phyloP scores from a whole-genome alignment of 2,797 vertebrate species.

The Macroramphosus scolopax region DNA sequence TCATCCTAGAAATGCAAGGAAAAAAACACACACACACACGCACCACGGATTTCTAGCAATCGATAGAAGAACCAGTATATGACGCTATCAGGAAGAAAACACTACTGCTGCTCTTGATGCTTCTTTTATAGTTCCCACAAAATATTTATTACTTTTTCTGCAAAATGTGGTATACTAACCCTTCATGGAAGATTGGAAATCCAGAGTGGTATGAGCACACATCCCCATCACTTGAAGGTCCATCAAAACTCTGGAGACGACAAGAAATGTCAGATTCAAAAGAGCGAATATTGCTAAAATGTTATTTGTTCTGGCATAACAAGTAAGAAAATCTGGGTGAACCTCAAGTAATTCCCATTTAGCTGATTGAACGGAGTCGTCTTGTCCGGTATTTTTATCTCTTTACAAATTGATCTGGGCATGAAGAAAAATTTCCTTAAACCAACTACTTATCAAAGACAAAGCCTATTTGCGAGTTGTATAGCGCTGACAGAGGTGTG shows the following conservation, averaged over 20 bases:
- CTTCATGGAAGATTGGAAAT: slow-evolving; percentile 81
- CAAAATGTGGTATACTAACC: slow-evolving; percentile 55
- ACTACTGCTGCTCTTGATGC: not conserved
- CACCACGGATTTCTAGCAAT: slow-evolving; percentile 19
- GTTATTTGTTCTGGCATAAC: too few relatives aligned
- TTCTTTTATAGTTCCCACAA: slow-evolving; percentile 14
- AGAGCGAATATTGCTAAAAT: too few relatives aligned
- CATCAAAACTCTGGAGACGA: slow-evolving; percentile 70
- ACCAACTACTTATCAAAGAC: too few relatives aligned
- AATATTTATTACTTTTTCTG: slow-evolving; percentile 2
- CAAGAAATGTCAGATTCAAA: too few relatives aligned
- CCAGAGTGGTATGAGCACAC: slow-evolving; percentile 89
- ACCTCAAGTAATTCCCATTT: too few relatives aligned
- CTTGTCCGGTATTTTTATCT: too few relatives aligned
- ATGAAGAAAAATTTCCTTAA: too few relatives aligned
- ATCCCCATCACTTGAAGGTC: slow-evolving; percentile 83
- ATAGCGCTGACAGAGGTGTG: too few relatives aligned
- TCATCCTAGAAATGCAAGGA: slow-evolving; percentile 83
- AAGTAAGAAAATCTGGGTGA: too few relatives aligned
- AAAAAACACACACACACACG: slow-evolving; percentile 28
- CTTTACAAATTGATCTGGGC: too few relatives aligned
- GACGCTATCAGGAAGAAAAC: slow-evolving; percentile 19
- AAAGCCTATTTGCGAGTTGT: too few relatives aligned
- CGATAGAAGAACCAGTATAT: slow-evolving; percentile 34
- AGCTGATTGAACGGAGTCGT: too few relatives aligned